These are phyloP conservation scores for Pimpla rufipes DNA, from an alignment of 2,888 invertebrate species.

Conservation along the genomic window DNA sequence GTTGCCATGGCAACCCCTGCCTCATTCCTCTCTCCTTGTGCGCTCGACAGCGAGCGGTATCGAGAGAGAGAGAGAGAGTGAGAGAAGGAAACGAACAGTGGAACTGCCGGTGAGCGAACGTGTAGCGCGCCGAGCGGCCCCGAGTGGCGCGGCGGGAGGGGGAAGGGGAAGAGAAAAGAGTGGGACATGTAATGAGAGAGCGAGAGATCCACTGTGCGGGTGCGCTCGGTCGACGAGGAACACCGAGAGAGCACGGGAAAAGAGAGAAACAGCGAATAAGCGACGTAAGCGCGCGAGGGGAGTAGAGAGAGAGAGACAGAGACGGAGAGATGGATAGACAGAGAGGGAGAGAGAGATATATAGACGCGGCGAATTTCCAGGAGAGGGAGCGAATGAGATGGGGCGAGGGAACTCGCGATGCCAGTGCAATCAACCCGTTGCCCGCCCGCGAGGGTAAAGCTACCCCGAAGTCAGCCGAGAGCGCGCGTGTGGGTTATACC, in stretches of 20 bases:
- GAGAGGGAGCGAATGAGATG: conserved; percentile 67
- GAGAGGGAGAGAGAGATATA: conserved; percentile 65
- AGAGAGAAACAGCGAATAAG: conserved; percentile 36
- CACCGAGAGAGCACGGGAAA: conserved; percentile 40
- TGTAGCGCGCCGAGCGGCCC: conserved; percentile 34
- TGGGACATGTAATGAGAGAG: conserved; percentile 64
- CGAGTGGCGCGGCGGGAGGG: no score
- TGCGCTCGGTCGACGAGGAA: conserved; percentile 52
- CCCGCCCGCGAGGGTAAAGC: conserved; percentile 82
- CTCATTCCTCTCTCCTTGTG: conserved; percentile 64
- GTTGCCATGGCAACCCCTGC: conserved; percentile 83
- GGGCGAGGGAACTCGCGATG: conserved; percentile 78
- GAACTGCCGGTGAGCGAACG: conserved; percentile 57
- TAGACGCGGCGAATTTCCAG: conserved; percentile 65
- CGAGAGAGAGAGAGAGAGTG: conserved; percentile 48
- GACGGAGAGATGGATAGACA: conserved; percentile 54
- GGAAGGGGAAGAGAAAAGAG: conserved; percentile 56
- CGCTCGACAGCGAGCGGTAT: conserved; percentile 55
- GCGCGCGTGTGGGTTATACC: conserved; percentile 68
- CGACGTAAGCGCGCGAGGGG: conserved; percentile 8
- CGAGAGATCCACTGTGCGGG: conserved; percentile 65
- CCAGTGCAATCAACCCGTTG: conserved; percentile 84
- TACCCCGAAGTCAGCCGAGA: conserved; percentile 81
- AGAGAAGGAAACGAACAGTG: conserved; percentile 33
- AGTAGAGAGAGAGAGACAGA: conserved; percentile 43